phyloP scores from a whole-genome alignment of 1,140 invertebrate genomes.

The Latrodectus geometricus region DNA sequence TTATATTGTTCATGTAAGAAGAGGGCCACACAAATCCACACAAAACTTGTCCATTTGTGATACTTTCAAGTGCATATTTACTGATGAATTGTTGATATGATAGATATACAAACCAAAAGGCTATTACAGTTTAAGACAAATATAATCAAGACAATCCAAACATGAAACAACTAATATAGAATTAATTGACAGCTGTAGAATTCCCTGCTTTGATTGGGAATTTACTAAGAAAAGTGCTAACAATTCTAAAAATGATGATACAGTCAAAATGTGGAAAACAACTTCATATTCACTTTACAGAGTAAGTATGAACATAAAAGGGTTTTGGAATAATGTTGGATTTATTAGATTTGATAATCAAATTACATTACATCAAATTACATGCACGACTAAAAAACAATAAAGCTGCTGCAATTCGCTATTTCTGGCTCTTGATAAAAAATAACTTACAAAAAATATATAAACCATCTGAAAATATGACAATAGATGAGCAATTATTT shows the following conservation, averaged over 20 bases:
- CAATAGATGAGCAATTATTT: conserved; percentile 21
- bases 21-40: too few species aligned
- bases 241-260: not conserved
- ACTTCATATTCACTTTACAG: conserved; percentile 13
- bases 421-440: not conserved
- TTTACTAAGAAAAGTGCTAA: not conserved
- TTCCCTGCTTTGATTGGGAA: not conserved
- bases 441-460: not conserved
- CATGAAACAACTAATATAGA: not conserved
- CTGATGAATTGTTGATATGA: too few species aligned
- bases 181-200: not conserved
- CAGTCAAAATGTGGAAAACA: not conserved
- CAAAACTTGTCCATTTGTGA: too few species aligned
- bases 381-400: too few species aligned
- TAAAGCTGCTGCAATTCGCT: too few species aligned
- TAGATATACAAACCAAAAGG: conserved; percentile 7
- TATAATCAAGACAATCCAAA: conserved; percentile 8
- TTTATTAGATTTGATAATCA: too few species aligned
- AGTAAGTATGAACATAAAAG: too few species aligned
- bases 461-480: conserved; percentile 10
- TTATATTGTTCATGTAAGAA: too few species aligned
- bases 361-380: too few species aligned
- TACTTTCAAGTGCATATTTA: too few species aligned
- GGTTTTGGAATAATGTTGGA: too few species aligned
- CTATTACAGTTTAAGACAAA: not conserved